Base-by-base conservation (phyloP, 2,797 vertebrate genomes). In the Alcedo atthis region DNA sequence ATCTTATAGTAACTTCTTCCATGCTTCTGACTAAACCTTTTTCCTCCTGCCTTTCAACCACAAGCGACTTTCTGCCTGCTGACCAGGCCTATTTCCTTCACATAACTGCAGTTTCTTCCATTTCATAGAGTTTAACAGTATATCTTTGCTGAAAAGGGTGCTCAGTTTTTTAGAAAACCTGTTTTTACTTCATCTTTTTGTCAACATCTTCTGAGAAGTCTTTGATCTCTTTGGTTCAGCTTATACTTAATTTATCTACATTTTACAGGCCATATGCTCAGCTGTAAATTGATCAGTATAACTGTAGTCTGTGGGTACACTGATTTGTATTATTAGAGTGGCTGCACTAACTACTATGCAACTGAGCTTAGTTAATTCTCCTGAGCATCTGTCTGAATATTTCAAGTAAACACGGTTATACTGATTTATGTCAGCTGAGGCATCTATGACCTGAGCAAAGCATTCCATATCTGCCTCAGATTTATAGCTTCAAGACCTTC, bases 101-200 rank as follows among this genome's bases (percentile, higher is more conserved):
- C 5, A 4, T 35, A 53, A 33, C 5, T 40, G 11, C 3, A 75
- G 42, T 81, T 48, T 84, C 13, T 75, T 55, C 28, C 4, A 30
- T 61, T 81, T 54, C 18, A 12, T 22, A 9, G 5, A 30, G 22
- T 22, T 74, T 19, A 19, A 19, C 17, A 35, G 2, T 30, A 6
- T 68, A 7, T 37, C 16, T 37, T 49, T 40, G 18, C 8, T 40
- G 7, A 64, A 92, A 90, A 43, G 1, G 22, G 5, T 22, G 19
- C 4, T 43, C 37, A 85, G 4, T 2, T 85, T 9, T 76, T 46
- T 37, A 71, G 14, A 85, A 87, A 91, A 35, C 1, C 1, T 57
- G 15, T 0, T 0, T 22, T 51, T 59, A 25, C n/a, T 54, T 68
- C 26, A 3, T 0, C 6, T 66, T 67, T 10, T 26, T 61, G 4